A percentile compares a stretch with the other conserved stretches of the same genome.
Evolutionary conservation across 1,140 invertebrate species (phyloP).

Genomic region (Homarus americanus): DNA sequence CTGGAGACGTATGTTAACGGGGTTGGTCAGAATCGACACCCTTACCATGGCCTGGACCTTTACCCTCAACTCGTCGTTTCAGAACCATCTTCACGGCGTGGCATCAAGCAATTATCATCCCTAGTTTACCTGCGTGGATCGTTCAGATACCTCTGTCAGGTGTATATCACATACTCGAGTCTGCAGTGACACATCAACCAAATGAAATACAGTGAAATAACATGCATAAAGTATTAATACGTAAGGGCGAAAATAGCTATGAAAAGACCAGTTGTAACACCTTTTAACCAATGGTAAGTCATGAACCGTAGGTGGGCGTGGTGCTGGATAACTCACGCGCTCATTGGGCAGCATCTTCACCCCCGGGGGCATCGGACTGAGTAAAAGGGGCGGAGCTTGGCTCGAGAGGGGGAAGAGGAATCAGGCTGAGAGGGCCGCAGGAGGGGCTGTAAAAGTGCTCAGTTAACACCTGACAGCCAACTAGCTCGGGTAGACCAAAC

Average conservation of each 20-base stretch:
- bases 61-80: neutral
- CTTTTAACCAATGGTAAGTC: conserved; percentile 31
- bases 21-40: conserved; percentile 1
- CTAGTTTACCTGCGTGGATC: conserved; percentile 9
- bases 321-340: conserved; percentile 35
- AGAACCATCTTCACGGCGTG: neutral
- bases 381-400: neutral
- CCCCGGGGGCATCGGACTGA: neutral
- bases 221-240: neutral
- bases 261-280: conserved; percentile 7
- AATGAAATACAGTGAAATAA: neutral
- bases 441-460: conserved; percentile 20
- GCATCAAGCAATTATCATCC: conserved; percentile 14
- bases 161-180: neutral
- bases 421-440: neutral
- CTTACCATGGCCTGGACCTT: conserved; percentile 14
- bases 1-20: neutral
- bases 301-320: conserved; percentile 40
- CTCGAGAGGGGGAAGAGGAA: conserved; percentile 5
- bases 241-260: neutral
- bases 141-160: conserved; percentile 5
- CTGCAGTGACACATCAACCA: neutral
- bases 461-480: conserved; percentile 14
- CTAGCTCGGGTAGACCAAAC: neutral
- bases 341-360: conserved; percentile 46